Base-by-base conservation (phyloP, 2,113 vertebrate genomes). In the Seriola dumerili region DNA sequence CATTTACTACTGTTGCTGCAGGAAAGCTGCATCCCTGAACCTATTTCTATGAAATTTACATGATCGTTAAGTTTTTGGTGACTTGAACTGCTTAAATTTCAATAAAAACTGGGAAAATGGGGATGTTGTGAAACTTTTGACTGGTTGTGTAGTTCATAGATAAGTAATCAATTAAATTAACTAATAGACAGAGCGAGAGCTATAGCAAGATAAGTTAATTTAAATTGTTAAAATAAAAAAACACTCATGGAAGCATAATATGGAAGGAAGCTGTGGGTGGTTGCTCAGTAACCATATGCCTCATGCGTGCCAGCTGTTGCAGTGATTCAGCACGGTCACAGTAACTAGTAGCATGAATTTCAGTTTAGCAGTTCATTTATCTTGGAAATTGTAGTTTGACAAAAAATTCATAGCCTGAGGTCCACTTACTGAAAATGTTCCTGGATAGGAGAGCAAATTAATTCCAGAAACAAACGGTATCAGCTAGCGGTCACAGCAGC, bases 401-500 rank as follows among this genome's bases (percentile, higher is more conserved):
- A 19, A 21, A 46, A 14, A 46, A 42, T 2, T 11, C 40, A 42
- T 48, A 48, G 46, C 14, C 46, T 17, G 16, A 48, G 14, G 46
- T 48, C 32, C 14, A 40, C 4, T 42, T 19, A 59, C 67, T 38
- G 11, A 42, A 50, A 2, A 44, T 61, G 21, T 36, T 55, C 50
- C 21, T 40, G 19, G 19, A 70, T 23, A 16, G 10, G 19, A 62
- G 19, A 23, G 7, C 32, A 3, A 78, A 14, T 50, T 25, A 68
- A 78, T 9, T 19, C 57, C 10, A 32, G 54, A 58, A 66, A 36
- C 14, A 42, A n/a, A 46, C 57, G 48, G 17, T 58, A 34, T 44
- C 16, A 61, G 55, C 17, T 25, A 19, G 23, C 14, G 0, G 10
- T 64, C 29, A 83, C 73, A 83, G 36, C 55, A 70, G 57, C 48